Percentiles rank a stretch among this genome's conserved stretches.
These are phyloP conservation scores for Microtus ochrogaster DNA, from an alignment of 2,113 vertebrate genomes.

Conservation along the genomic window DNA sequence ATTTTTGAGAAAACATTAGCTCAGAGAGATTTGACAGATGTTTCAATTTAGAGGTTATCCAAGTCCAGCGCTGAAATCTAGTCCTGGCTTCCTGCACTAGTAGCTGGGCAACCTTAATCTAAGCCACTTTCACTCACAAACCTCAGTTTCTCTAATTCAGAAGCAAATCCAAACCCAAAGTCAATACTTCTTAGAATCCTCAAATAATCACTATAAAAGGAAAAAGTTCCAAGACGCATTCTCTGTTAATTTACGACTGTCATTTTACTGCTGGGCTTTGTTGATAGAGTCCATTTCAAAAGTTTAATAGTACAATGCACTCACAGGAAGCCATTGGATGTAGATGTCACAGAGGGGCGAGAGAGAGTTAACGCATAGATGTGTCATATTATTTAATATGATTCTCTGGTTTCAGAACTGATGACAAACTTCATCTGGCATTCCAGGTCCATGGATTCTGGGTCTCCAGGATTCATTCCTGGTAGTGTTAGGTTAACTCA, in stretches of 20 bases:
- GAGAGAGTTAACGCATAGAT: not conserved
- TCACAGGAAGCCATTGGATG: not conserved
- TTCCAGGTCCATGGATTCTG: conserved; percentile 59
- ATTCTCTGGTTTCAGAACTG: conserved; percentile 53
- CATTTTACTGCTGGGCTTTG: not conserved
- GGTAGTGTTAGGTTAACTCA: conserved; percentile 72
- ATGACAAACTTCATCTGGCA: conserved; percentile 67
- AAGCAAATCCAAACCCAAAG: conserved; percentile 41
- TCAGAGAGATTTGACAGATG: conserved; percentile 16
- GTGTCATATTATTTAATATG: conserved; percentile 19
- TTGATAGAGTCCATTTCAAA: not conserved
- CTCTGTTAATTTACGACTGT: not conserved
- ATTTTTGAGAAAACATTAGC: conserved; percentile 18
- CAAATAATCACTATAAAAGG: not conserved
- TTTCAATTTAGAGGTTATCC: conserved; percentile 37
- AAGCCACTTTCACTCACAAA: not conserved
- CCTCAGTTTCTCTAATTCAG: conserved; percentile 15
- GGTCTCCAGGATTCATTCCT: conserved; percentile 65
- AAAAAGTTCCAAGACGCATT: not conserved
- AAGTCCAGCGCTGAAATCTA: not conserved
- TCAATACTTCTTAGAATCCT: conserved; percentile 33
- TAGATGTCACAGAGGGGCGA: not conserved
- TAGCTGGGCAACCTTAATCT: not conserved
- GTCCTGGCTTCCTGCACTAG: not conserved
- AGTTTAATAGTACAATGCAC: not conserved